These are phyloP conservation scores for Ornithoptera alexandrae DNA, from an alignment of 2,888 invertebrate genomes.

Conservation along the genomic window DNA sequence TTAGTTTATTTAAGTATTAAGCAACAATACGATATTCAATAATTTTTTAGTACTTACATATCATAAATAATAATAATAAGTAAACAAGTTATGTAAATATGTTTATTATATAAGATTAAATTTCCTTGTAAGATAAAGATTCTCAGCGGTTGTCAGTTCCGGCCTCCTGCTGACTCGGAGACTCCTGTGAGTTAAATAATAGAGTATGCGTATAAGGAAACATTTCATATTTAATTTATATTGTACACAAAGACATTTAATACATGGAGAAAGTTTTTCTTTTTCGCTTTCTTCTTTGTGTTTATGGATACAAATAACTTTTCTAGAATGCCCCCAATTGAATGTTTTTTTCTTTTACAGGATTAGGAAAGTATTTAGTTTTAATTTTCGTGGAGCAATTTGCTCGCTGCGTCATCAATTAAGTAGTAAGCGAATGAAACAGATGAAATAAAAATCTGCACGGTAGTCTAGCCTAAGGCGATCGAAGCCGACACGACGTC, in stretches of 20 bases:
- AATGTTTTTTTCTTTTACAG: no score
- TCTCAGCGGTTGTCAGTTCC: neutral
- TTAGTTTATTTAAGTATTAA: no score
- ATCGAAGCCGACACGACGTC: conserved; percentile 49
- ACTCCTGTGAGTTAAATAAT: conserved; percentile 3
- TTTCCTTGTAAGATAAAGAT: conserved; percentile 10
- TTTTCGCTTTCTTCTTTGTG: no score
- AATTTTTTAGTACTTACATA: no score
- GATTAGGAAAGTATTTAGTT: neutral
- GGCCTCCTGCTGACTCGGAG: neutral
- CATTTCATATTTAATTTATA: neutral
- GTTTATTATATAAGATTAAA: neutral
- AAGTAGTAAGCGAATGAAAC: conserved; percentile 51
- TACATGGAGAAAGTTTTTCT: no score
- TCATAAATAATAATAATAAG: no score
- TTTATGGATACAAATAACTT: no score
- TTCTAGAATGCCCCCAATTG: no score
- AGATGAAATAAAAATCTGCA: conserved; percentile 46
- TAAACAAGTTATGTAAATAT: no score
- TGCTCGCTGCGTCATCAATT: conserved; percentile 48
- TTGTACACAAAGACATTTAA: no score
- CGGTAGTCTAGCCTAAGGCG: conserved; percentile 50
- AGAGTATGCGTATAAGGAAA: neutral
- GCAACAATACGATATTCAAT: no score
- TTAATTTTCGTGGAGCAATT: conserved; percentile 34